Base-by-base conservation (phyloP, 2,113 vertebrate genomes). In the Muscicapa adusta region DNA sequence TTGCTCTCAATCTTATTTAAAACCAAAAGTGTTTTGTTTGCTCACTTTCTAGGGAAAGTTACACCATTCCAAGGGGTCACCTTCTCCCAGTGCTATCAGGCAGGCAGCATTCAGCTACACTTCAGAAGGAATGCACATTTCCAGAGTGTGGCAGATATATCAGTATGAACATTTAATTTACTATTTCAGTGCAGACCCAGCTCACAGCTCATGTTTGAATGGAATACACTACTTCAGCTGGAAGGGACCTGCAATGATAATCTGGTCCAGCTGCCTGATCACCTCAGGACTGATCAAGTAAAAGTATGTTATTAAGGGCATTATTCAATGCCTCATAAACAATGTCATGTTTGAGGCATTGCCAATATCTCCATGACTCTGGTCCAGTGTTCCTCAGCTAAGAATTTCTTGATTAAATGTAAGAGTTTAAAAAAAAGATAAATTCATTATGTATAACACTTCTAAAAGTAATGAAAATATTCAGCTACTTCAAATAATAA, bases 301-400 rank as follows among this genome's bases (percentile, higher is more conserved):
- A 24, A 70, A 47, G 9, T 18, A 8, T 2, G 5, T 22, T 58
- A 70, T 56, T 18, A 80, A 65, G 40, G 7, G 9, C 40, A 45
- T 9, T 63, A 33, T 22, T 18, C 28, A 75, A 54, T 33, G 43
- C 8, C 38, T 54, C 20, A 22, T 36, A 26, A 83, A 57, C 20
- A 48, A 8, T 26, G 17, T 8, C 11, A 33, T 16, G 14, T 18
- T 24, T 34, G 36, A 28, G 33, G 15, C 54, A 79, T 38, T 1
- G 0, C 7, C 18, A 18, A 4, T 31, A 9, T 75, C 40, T 45
- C 51, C 47, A 43, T 1, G 0, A 83, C 53, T 23, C 8, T 61
- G 18, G 71, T 85, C 19, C 73, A 48, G 8, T 23, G 16, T 51
- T 25, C 34, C 26, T 58, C 2, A 0, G 16, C 33, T 36, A 72